These are phyloP conservation scores for Conomelus anceps DNA, from an alignment of 2,888 invertebrate genomes.

Conservation along the genomic window DNA sequence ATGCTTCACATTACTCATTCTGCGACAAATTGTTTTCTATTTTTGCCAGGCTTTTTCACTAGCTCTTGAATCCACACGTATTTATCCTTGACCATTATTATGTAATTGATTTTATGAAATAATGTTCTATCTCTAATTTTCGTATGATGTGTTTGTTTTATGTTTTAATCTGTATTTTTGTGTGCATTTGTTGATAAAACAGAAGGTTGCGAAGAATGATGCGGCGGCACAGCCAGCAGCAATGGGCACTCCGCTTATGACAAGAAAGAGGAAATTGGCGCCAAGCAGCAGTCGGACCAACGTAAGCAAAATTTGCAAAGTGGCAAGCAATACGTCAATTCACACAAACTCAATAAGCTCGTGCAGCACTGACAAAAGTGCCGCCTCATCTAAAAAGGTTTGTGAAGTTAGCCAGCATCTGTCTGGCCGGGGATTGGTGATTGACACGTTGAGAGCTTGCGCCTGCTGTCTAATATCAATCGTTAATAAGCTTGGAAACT, in stretches of 20 bases:
- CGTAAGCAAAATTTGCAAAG: neutral
- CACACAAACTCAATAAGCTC: neutral
- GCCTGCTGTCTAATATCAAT: neutral
- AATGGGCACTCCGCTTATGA: neutral
- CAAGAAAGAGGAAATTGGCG: neutral
- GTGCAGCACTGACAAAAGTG: neutral
- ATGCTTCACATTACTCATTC: no score
- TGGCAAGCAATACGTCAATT: neutral
- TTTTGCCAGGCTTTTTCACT: no score
- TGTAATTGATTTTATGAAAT: no score
- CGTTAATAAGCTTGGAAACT: neutral
- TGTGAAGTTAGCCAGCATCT: neutral
- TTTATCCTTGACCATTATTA: no score
- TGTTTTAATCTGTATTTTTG: neutral
- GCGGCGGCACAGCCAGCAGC: neutral
- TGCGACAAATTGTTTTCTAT: no score
- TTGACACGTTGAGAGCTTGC: neutral
- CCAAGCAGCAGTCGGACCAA: neutral
- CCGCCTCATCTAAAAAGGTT: neutral
- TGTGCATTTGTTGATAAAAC: neutral
- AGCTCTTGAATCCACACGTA: no score
- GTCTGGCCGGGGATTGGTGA: neutral
- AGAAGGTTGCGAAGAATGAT: neutral
- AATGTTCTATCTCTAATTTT: no score
- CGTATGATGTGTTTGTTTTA: no score